Percentiles rank a stretch among this genome's conserved stretches.
Conservation (phyloP, 1,140 invertebrate genomes). For the Chrysomallon squamiferum region DNA sequence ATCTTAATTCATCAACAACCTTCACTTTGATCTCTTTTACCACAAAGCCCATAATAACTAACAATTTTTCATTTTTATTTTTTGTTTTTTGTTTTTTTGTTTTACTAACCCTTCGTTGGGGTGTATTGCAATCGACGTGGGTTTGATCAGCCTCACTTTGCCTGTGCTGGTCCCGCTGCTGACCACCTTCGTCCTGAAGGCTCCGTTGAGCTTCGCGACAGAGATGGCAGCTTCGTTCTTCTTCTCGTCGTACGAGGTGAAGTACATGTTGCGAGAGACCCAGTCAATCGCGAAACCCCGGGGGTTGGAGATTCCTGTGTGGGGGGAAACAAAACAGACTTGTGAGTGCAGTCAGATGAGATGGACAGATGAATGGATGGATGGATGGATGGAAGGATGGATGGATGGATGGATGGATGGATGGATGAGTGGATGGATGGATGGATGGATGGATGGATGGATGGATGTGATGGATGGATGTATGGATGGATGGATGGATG, state of each 20-base stretch:
- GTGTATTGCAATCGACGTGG: constrained; percentile 72
- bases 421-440: no score
- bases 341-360: neutral
- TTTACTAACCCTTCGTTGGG: constrained; percentile 71
- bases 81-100: no score
- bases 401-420: no score
- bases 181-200: constrained; percentile 70
- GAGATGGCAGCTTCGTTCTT: constrained; percentile 68
- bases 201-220: constrained; percentile 76
- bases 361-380: neutral
- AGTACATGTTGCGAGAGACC: constrained; percentile 78
- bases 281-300: constrained; percentile 76
- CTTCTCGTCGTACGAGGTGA: constrained; percentile 64
- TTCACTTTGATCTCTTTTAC: no score
- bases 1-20: no score
- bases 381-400: no score
- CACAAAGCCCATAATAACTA: no score
- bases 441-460: no score
- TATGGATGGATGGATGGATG: no score
- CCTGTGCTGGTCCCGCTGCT: constrained; percentile 22
- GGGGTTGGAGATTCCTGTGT: constrained; percentile 46
- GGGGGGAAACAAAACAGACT: constrained; percentile 3
- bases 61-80: no score
- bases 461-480: no score
- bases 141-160: constrained; percentile 41